Base-by-base conservation (phyloP, 1,140 invertebrate genomes). In the Goniozus legneri region DNA sequence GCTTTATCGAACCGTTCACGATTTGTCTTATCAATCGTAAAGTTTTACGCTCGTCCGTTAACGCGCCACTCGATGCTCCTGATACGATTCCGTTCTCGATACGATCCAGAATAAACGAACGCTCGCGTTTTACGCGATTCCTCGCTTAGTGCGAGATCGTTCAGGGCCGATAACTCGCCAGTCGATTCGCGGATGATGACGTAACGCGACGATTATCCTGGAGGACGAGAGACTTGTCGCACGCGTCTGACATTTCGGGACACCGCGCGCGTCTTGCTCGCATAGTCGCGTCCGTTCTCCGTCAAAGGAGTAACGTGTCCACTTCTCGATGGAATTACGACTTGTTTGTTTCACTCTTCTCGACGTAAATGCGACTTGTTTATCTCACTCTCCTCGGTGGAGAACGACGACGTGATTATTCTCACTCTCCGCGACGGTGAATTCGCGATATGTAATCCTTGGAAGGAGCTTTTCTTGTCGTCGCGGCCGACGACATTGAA, bases 401-500 rank as follows among this genome's bases (percentile, higher is more conserved):
- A 3, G 22, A 18, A 8, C 34, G 20, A 3, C 27, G 36, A 13
- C n/a, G 18, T 6, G 12, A 33, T 24, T 19, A 22, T 27, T 39
- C 10, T 35, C 36, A 36, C 24, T 32, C 36, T 39, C n/a, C n/a
- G n/a, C n/a, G n/a, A n/a, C n/a, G n/a, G n/a, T n/a, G n/a, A n/a
- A n/a, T n/a, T n/a, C n/a, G n/a, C n/a, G n/a, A n/a, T n/a, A n/a
- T n/a, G n/a, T n/a, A n/a, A n/a, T n/a, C n/a, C n/a, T n/a, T n/a
- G n/a, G n/a, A n/a, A 21, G n/a, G 16, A 41, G n/a, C 49, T 37
- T 40, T 53, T 32, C 39, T 44, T 47, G 45, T 34, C 46, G 43
- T 49, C 37, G 24, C 54, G 54, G 45, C 43, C 47, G 57, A 54
- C 51, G 57, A 54, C 57, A 47, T 51, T 31, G 55, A 45, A 58